Base-by-base conservation (phyloP, 2,888 invertebrate genomes). In the Cosmia pyralina region DNA sequence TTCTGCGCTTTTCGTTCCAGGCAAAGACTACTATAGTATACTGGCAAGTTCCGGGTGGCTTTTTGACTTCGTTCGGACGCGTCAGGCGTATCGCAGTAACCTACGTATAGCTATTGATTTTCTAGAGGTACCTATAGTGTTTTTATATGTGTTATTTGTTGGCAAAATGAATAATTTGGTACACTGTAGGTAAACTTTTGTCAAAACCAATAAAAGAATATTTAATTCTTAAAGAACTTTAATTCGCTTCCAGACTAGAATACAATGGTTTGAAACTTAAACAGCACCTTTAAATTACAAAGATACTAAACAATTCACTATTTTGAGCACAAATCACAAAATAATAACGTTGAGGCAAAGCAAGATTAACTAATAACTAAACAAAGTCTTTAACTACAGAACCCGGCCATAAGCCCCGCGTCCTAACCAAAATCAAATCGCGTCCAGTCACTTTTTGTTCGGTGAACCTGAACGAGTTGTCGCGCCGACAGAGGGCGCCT, bases 231-330 rank as follows among this genome's bases (percentile, higher is more conserved):
- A 85, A 82, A 91, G 89, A 91, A 89, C 86, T 94, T 94, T 94
- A 92, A 91, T 94, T 89, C 80, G 89, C 88, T 89, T 93, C 88
- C 90, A 93, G 95, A 95, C 95, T 95, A 95, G 95, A 95, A 94
- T 93, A 94, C 89, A 94, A 93, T 90, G 89, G 89, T 90, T 90
- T 88, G 78, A 90, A 91, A 91, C 89, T 88, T 88, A 90, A 90
- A 90, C 89, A 94, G 93, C 93, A 94, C 92, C 94, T 88, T 82
- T 83, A 48, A 79, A 71, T 77, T 75, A 85, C 57, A 44, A 52
- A 67, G 34, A 68, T 71, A 72, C 59, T 64, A 70, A 81, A 80
- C 46, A 69, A 62, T 59, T 69, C 38, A 72, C 41, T 71, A 76
- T 73, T 81, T 81, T 72, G 74, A 81, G 73, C 66, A 73, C 34